These are phyloP conservation scores for Napeogenes inachia DNA, from an alignment of 2,888 invertebrate genomes.

Conservation along the genomic window DNA sequence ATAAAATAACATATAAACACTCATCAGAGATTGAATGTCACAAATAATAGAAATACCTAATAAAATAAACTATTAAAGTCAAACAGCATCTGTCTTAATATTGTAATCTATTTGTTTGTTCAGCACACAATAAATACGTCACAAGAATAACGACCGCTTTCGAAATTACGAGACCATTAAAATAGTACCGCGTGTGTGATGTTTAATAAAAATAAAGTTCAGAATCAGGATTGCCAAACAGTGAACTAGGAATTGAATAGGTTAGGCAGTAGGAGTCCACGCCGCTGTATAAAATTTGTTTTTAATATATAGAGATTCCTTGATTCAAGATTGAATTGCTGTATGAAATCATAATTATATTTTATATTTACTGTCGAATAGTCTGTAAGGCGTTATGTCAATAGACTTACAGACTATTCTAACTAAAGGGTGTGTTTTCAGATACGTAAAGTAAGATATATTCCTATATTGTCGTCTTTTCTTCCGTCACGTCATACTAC, in stretches of 20 bases:
- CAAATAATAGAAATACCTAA: conserved; percentile 16
- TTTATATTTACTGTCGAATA: too few species aligned
- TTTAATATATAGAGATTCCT: not conserved
- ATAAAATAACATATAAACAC: not conserved
- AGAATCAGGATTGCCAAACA: conserved; percentile 9
- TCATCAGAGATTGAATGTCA: conserved; percentile 1
- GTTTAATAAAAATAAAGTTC: conserved; percentile 25
- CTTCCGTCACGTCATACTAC: too few species aligned
- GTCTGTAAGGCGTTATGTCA: too few species aligned
- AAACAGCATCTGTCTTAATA: conserved; percentile 21
- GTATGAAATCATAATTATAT: too few species aligned
- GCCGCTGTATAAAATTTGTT: conserved; percentile 1
- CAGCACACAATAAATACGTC: conserved; percentile 19
- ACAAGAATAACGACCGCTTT: conserved; percentile 18
- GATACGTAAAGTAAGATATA: too few species aligned
- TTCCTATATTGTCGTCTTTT: too few species aligned
- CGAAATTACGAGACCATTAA: conserved; percentile 20
- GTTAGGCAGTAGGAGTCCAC: conserved; percentile 13
- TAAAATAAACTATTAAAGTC: conserved; percentile 21
- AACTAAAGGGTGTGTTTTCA: too few species aligned
- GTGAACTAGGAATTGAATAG: conserved; percentile 11
- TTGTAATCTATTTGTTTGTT: conserved; percentile 18
- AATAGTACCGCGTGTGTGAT: conserved; percentile 17
- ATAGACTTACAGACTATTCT: too few species aligned
- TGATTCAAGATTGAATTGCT: not conserved